These are phyloP conservation scores for Ciconia maguari DNA, from an alignment of 2,113 vertebrate species.

Conservation along the genomic window DNA sequence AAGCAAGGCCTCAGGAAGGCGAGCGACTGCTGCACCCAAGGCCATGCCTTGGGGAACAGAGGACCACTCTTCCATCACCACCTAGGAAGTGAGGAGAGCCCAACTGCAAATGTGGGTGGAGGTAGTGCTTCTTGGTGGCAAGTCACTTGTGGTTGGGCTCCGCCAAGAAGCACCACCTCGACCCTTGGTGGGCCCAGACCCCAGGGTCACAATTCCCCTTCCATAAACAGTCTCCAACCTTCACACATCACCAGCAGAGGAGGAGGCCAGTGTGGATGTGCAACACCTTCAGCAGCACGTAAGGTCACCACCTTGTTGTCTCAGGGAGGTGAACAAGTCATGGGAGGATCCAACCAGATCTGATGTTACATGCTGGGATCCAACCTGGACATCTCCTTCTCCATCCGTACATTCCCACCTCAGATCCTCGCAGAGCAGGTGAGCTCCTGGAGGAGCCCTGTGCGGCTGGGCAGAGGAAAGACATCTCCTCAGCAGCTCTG, in stretches of 20 bases:
- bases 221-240: background rate
- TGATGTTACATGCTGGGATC: background rate
- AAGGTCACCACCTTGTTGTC: background rate
- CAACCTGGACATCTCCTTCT: background rate
- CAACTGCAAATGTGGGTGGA: background rate
- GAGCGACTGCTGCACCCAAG: background rate
- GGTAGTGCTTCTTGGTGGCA: background rate
- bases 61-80: background rate
- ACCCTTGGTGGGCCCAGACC: background rate
- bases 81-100: background rate
- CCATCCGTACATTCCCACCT: background rate
- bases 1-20: background rate
- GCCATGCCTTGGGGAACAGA: background rate
- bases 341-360: background rate
- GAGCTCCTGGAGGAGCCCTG: background rate
- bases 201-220: background rate
- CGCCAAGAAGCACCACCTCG: background rate
- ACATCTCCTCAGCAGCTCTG: background rate
- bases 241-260: rapidly evolving
- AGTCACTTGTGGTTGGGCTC: background rate
- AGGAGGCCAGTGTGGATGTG: background rate
- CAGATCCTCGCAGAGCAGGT: background rate
- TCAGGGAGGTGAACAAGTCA: background rate
- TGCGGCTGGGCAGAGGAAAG: background rate
- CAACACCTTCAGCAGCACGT: background rate